Base-by-base conservation (phyloP, 2,888 invertebrate genomes). In the Tachina lurida region DNA sequence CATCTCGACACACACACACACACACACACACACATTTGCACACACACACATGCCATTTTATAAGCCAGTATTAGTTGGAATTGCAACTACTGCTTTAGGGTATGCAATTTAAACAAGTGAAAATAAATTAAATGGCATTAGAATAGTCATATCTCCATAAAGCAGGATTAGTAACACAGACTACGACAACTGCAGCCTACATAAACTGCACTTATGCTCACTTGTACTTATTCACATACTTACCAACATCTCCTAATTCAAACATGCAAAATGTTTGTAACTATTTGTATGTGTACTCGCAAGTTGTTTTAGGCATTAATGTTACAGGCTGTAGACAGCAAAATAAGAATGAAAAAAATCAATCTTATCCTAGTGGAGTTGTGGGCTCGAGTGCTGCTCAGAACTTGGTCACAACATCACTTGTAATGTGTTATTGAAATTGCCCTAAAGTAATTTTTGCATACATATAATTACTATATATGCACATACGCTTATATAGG, bases 111-210 rank as follows among this genome's bases (percentile, higher is more conserved):
- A 83, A 79, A 49, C 83, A 80, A 86, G 83, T 83, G 83, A 83
- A 86, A 83, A 86, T 86, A 86, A 83, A 86, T 86, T 86, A 86
- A 86, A 83, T 79, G 86, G 86, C 67, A 86, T 86, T 86, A 86
- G 86, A 83, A 79, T 63, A 76, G 75, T 83, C 76, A 73, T 79
- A 80, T 79, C 81, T 77, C 56, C 17, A 56, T 76, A 84, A 84
- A 78, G 67, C 80, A 75, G 76, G 77, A 83, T 80, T 79, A 80
- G 54, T 77, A 56, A 68, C 80, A 54, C 76, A 75, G 75, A 84
- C 79, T 79, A 41, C 19, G 74, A 22, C 52, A 19, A 15, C 41
- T 39, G 41, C 49, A 80, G 60, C 68, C 63, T 67, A 79, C 56
- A 49, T 67, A 65, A 31, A 52, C 39, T 47, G 62, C 73, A 73